phyloP scores from a whole-genome alignment of 2,797 vertebrate species.

The Eidolon dupreanum region DNA sequence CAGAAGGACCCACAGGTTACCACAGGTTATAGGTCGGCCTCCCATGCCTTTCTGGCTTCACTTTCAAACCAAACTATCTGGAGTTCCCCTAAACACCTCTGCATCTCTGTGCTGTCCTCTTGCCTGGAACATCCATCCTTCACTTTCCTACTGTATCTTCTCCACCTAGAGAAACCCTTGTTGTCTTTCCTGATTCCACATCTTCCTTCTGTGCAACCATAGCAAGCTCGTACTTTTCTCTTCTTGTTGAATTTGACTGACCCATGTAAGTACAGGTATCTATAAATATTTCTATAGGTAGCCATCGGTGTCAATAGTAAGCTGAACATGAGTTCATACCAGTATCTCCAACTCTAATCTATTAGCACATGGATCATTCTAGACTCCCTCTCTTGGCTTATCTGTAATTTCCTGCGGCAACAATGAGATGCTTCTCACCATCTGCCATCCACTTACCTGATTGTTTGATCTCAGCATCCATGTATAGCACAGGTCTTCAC shows the following conservation, averaged over 20 bases:
- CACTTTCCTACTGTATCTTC: too few relatives aligned
- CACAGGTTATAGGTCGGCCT: too few relatives aligned
- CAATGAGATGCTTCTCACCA: neutral
- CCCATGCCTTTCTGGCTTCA: neutral
- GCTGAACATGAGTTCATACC: neutral
- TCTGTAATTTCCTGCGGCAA: neutral
- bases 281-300: neutral
- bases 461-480: neutral
- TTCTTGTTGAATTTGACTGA: neutral
- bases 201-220: neutral
- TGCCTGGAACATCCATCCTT: neutral
- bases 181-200: neutral
- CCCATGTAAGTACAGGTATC: rapidly evolving
- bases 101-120: neutral
- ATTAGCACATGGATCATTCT: too few relatives aligned
- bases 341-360: neutral
- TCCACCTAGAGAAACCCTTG: neutral
- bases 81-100: neutral
- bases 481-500: neutral
- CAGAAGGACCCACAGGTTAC: neutral
- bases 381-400: neutral
- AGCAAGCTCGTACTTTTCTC: neutral
- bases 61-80: neutral
- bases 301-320: neutral
- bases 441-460: neutral